Conservation (phyloP, 35 echinoderm and acorn worm genomes). For the Apostichopus japonicus region DNA sequence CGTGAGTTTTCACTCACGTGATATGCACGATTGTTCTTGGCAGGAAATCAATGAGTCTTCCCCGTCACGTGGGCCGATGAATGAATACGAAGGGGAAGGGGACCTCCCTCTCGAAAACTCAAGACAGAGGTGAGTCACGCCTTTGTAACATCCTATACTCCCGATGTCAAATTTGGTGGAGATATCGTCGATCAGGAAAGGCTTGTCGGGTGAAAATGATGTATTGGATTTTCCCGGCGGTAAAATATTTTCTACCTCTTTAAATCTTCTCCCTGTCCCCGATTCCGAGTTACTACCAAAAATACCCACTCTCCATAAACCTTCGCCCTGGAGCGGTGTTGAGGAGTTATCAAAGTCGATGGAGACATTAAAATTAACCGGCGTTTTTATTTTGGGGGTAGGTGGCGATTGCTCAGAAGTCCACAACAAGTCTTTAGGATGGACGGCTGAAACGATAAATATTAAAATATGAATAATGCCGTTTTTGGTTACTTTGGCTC, state of each 20-base stretch:
- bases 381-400: background rate
- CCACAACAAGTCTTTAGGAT: background rate
- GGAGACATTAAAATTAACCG: background rate
- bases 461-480: background rate
- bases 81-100: background rate
- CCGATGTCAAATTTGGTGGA: conserved; percentile 16
- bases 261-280: background rate
- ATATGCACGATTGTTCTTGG: background rate
- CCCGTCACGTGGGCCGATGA: background rate
- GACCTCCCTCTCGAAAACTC: conserved; percentile 16
- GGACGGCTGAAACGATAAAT: conserved; percentile 7
- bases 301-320: background rate
- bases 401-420: background rate
- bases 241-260: background rate
- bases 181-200: background rate
- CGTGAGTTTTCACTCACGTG: background rate
- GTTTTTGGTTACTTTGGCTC: no score
- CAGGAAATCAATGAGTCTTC: conserved; percentile 3
- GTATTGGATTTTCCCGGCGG: background rate
- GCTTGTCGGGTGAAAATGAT: background rate
- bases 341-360: conserved; percentile 10
- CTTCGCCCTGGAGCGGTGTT: background rate
- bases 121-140: background rate
- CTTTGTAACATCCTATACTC: conserved; percentile 10
- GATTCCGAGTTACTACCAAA: conserved; percentile 12